Conservation (phyloP, 2,797 vertebrate genomes). For the Pseudocheirus occidentalis region DNA sequence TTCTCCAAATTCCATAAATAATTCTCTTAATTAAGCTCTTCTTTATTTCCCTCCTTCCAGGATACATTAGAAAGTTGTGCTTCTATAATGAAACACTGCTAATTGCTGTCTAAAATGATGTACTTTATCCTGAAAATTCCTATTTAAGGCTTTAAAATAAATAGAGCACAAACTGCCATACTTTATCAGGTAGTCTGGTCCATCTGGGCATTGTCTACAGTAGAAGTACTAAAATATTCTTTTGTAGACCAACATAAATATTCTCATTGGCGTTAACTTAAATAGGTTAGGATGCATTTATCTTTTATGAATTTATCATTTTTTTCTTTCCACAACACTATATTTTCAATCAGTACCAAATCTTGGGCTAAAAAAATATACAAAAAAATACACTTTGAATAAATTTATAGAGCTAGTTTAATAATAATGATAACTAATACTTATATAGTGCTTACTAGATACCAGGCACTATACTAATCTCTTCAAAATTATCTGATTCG, state of each 20-base stretch:
- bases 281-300: background rate
- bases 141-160: background rate
- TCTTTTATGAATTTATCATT: background rate
- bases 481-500: background rate
- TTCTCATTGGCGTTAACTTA: background rate
- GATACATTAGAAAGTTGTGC: background rate
- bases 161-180: background rate
- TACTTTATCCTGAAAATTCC: background rate
- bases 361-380: background rate
- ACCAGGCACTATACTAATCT: background rate
- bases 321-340: background rate
- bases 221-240: background rate
- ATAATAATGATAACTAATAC: background rate
- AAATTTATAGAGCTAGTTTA: background rate
- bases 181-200: background rate
- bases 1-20: background rate
- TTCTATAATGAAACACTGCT: background rate
- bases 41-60: background rate
- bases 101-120: background rate
- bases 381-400: background rate
- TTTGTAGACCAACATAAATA: background rate
- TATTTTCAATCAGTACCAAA: background rate
- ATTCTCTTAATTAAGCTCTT: background rate
- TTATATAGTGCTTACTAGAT: background rate
- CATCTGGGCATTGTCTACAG: background rate